Conservation (phyloP, 2,797 vertebrate genomes). For the Masticophis lateralis region DNA sequence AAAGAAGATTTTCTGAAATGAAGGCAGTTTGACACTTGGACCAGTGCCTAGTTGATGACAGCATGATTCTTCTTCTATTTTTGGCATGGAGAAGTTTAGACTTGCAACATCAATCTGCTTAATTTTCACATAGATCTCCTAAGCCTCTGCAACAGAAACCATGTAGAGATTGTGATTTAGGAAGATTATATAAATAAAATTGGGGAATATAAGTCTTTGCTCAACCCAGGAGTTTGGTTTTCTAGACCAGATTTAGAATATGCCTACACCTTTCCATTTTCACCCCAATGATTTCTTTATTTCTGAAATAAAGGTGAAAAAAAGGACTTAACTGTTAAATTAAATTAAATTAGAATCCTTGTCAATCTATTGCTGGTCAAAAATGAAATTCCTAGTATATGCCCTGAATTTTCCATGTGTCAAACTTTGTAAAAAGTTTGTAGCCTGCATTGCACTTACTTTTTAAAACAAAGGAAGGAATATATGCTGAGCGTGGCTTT, state of each 20-base stretch:
- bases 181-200: not conserved
- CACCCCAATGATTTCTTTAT: not conserved
- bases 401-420: not conserved
- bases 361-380: not conserved
- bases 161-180: not conserved
- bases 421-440: not conserved
- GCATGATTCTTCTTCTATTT: slow-evolving; percentile 6
- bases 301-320: not conserved
- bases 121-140: not conserved
- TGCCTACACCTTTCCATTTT: not conserved
- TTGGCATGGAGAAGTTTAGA: not conserved
- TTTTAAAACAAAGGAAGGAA: not conserved
- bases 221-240: not conserved
- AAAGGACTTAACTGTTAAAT: not conserved
- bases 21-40: not conserved
- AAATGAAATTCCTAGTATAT: not conserved
- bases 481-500: not conserved
- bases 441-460: not conserved
- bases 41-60: not conserved
- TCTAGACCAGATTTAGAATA: not conserved
- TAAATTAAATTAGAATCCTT: not conserved
- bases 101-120: not conserved
- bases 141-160: not conserved
- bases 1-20: slow-evolving; percentile 28
- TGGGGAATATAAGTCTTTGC: not conserved